Base-by-base conservation (phyloP, 2,797 vertebrate genomes). In the Phyllotis vaccarum region DNA sequence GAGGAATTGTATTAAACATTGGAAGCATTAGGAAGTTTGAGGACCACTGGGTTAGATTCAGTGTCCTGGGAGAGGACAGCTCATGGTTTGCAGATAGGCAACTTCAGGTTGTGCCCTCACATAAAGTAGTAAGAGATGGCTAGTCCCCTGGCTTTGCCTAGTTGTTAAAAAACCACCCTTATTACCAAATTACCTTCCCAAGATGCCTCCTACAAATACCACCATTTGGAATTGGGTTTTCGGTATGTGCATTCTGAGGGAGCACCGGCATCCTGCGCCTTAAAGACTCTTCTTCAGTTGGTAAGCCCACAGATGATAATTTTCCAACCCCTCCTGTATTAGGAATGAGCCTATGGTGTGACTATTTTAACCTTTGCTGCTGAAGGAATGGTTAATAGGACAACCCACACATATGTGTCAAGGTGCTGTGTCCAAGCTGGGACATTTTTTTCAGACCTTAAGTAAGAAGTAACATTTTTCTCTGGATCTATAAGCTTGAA, bases 381-480 rank as follows among this genome's bases (percentile, higher is more conserved):
- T 46, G 27, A 74, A 56, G n/a, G 0, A 34, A 95, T 31, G 17
- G 62, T 80, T 70, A 60, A 60, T 22, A 11, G 31, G 62, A 82
- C 43, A 60, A 60, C 19, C 66, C 43, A 88, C 27, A 91, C 10
- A 83, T 13, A 74, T 21, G 6, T 52, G 21, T 40, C 90, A 80
- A 91, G 31, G 86, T 70, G 52, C 66, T 85, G 2, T 34, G 2
- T 34, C 29, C 13, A 68, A 86, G 40, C 8, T 62, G n/a, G 9
- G 14, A 54, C 16, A 49, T 68, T 29, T 76, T 76, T 88, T 54
- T 24, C 87, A 96, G 60, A 78, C 64, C 68, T 54, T 52, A 52
- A 90, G 75, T 34, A 95, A 90, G 81, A 80, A 52, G 6, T 19
- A 66, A 91, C n/a, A 86, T 54, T 94, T 56, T 72, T 16, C 62